A percentile compares a stretch with the other conserved stretches of the same genome.
These are phyloP conservation scores for Papilio protenor DNA, from an alignment of 2,888 invertebrate species.

Conservation along the genomic window DNA sequence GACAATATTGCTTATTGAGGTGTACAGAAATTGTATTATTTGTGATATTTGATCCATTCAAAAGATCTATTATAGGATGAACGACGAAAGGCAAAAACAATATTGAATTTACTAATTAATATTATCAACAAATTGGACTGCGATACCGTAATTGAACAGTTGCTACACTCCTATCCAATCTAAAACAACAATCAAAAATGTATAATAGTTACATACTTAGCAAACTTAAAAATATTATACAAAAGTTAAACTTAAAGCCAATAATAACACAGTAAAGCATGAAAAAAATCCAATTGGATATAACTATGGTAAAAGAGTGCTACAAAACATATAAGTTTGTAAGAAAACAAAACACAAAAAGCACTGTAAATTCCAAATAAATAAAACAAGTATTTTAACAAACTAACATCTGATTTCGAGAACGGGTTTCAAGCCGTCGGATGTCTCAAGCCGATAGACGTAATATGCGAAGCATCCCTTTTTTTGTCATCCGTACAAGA, in stretches of 20 bases:
- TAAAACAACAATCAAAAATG: not conserved
- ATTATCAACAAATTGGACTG: not conserved
- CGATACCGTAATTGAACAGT: not conserved
- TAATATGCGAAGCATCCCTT: conserved; percentile 67
- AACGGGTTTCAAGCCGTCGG: conserved; percentile 72
- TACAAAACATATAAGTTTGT: not conserved
- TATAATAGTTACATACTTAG: not conserved
- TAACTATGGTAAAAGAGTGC: not conserved
- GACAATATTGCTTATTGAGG: not conserved
- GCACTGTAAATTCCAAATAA: not conserved
- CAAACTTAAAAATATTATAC: not conserved
- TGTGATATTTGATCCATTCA: not conserved
- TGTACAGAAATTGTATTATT: not conserved
- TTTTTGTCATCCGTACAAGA: conserved; percentile 60
- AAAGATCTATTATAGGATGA: not conserved
- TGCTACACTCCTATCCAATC: not conserved
- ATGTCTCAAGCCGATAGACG: conserved; percentile 65
- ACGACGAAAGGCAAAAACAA: not conserved
- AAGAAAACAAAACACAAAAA: not conserved
- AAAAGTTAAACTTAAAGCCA: not conserved
- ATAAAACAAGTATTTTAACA: conserved; percentile 74
- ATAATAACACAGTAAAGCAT: not conserved
- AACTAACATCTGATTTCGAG: conserved; percentile 71
- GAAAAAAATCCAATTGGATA: not conserved
- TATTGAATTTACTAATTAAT: not conserved